Evolutionary conservation across 2,113 vertebrate species (phyloP).

Genomic region (Brachypteracias leptosomus): DNA sequence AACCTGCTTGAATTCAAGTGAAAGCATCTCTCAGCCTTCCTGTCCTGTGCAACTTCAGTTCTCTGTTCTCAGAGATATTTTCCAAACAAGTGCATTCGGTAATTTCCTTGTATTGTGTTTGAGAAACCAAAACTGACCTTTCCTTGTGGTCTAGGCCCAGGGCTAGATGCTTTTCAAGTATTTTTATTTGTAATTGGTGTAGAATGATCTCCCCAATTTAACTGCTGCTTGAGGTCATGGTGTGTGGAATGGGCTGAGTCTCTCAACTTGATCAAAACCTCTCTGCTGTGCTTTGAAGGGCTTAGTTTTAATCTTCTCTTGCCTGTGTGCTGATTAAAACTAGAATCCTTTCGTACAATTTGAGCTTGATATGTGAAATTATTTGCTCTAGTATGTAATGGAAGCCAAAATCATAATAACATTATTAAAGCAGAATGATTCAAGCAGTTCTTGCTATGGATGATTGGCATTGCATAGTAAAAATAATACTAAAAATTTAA

Average conservation of each 20-base stretch:
- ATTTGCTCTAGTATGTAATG: neutral
- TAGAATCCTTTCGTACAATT: neutral
- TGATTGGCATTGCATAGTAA: fast-evolving
- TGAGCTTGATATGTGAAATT: neutral
- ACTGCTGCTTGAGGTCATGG: neutral
- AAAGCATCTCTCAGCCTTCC: neutral
- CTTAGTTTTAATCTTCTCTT: neutral
- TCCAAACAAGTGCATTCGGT: neutral
- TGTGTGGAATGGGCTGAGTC: neutral
- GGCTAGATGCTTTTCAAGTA: neutral
- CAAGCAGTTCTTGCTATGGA: neutral
- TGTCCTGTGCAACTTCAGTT: neutral
- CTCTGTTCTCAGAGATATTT: neutral
- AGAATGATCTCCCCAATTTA: neutral
- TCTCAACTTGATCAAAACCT: neutral
- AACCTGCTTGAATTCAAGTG: neutral
- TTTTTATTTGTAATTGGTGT: neutral
- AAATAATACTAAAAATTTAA: neutral
- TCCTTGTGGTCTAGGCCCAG: neutral
- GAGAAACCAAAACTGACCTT: neutral
- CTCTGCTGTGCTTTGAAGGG: neutral
- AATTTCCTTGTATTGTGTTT: neutral
- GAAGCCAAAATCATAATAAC: neutral
- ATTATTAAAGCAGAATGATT: neutral
- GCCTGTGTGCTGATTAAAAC: neutral